Evolutionary conservation across 2,888 invertebrate genomes (phyloP).

Genomic region (Antheraea assamensis): DNA sequence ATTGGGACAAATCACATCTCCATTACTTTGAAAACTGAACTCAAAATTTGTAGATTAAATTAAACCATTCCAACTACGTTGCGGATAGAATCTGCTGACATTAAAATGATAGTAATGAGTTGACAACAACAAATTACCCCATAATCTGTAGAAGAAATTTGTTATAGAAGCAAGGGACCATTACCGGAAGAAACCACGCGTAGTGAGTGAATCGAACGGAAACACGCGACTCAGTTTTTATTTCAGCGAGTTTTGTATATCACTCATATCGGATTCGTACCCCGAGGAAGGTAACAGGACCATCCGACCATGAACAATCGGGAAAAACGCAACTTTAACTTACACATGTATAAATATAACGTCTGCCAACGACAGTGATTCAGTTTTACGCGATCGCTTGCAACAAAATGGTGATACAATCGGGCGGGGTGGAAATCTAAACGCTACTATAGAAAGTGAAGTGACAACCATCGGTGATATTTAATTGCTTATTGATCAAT

Average conservation of each 20-base stretch:
- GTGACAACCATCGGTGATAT: slow-evolving; percentile 56
- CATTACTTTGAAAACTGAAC: not conserved
- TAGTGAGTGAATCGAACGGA: slow-evolving; percentile 38
- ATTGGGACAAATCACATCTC: not conserved
- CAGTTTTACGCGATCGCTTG: slow-evolving; percentile 79
- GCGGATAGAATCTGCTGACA: slow-evolving; percentile 45
- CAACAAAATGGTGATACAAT: slow-evolving; percentile 71
- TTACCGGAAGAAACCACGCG: slow-evolving; percentile 71
- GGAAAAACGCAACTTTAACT: slow-evolving; percentile 77
- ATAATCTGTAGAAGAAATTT: slow-evolving; percentile 53
- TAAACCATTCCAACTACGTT: slow-evolving; percentile 34
- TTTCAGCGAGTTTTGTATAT: slow-evolving; percentile 58
- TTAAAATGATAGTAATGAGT: slow-evolving; percentile 54
- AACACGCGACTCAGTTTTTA: slow-evolving; percentile 54
- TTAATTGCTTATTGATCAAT: slow-evolving; percentile 34
- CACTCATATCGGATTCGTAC: slow-evolving; percentile 67
- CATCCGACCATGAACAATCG: slow-evolving; percentile 69
- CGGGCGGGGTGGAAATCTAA: slow-evolving; percentile 43
- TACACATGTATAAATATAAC: slow-evolving; percentile 80
- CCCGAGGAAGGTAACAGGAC: slow-evolving; percentile 58
- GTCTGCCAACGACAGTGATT: slow-evolving; percentile 66
- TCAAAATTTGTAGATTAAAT: slow-evolving; percentile 24
- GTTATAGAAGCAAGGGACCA: slow-evolving; percentile 44
- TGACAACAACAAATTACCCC: slow-evolving; percentile 60
- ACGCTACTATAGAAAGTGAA: slow-evolving; percentile 59